A percentile compares a stretch with the other conserved stretches of the same genome.
Evolutionary conservation across 2,888 invertebrate species (phyloP).

Genomic region (Ornithoptera alexandrae): DNA sequence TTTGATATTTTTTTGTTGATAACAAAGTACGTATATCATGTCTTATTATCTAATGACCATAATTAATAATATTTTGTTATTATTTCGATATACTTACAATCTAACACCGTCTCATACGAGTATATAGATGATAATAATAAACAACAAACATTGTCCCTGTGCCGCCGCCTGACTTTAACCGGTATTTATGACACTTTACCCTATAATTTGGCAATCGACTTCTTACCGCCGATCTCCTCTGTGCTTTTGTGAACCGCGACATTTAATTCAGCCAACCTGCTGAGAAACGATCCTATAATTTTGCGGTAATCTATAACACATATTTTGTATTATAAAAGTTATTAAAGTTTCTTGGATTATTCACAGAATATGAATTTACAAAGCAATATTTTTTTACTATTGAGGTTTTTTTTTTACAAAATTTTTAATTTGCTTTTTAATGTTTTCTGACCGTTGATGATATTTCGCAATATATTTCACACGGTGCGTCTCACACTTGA

Average conservation of each 20-base stretch:
- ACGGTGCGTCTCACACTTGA: slow-evolving; percentile 65
- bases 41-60: neutral
- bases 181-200: slow-evolving; percentile 69
- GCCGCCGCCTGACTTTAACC: slow-evolving; percentile 46
- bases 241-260: slow-evolving; percentile 52
- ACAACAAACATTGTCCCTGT: slow-evolving; percentile 47
- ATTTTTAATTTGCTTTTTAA: neutral
- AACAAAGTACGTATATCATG: neutral
- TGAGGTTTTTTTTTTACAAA: slow-evolving; percentile 1
- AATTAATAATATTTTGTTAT: neutral
- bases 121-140: slow-evolving; percentile 44
- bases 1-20: too few relatives aligned
- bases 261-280: slow-evolving; percentile 50
- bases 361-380: neutral
- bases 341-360: neutral
- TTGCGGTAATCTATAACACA: slow-evolving; percentile 65
- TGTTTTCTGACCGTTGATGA: neutral
- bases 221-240: slow-evolving; percentile 47
- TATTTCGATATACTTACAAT: neutral
- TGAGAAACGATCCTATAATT: slow-evolving; percentile 66
- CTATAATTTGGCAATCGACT: slow-evolving; percentile 74
- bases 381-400: slow-evolving; percentile 18
- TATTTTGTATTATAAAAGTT: slow-evolving; percentile 44
- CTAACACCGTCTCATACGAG: neutral
- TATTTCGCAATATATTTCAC: slow-evolving; percentile 55